Evolutionary conservation across 2,113 vertebrate genomes (phyloP).

Genomic region (Haemorhous mexicanus): DNA sequence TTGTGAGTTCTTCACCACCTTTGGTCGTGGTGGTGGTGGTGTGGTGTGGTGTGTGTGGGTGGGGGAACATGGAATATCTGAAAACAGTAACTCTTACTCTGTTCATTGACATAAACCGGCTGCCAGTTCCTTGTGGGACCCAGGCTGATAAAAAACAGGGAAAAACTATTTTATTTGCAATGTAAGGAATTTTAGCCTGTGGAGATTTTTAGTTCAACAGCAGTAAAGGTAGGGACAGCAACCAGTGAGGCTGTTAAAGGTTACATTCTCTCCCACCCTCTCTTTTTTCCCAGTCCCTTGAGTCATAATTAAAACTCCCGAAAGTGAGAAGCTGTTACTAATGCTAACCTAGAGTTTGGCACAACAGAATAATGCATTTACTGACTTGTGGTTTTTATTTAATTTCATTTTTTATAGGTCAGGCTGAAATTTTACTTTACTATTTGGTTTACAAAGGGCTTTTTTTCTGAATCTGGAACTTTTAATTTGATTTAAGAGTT

Average conservation of each 20-base stretch:
- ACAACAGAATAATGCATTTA: conserved; percentile 72
- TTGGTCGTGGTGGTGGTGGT: neutral
- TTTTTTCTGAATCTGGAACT: conserved; percentile 57
- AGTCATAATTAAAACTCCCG: conserved; percentile 82
- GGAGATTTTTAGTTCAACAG: conserved; percentile 75
- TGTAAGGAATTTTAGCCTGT: conserved; percentile 84
- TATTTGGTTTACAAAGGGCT: conserved; percentile 66
- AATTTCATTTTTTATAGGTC: conserved; percentile 70
- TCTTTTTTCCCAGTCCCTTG: conserved; percentile 72
- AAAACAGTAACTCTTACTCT: conserved; percentile 81
- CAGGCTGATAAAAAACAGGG: conserved; percentile 87
- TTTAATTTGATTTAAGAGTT: conserved; percentile 57
- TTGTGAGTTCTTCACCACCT: conserved; percentile 75
- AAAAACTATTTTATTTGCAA: conserved; percentile 84
- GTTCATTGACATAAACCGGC: conserved; percentile 82
- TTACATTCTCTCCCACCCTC: conserved; percentile 52
- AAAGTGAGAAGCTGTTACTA: conserved; percentile 78
- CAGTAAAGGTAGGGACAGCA: conserved; percentile 79
- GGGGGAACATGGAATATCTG: conserved; percentile 74
- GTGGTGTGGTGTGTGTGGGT: neutral
- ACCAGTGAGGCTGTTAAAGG: conserved; percentile 76
- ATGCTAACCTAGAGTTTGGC: conserved; percentile 69
- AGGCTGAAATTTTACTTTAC: conserved; percentile 66
- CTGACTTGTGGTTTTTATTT: conserved; percentile 64
- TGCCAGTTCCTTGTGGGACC: conserved; percentile 82